These are phyloP conservation scores for Stegodyphus mimosarum DNA, from an alignment of 1,140 invertebrate species.

Conservation along the genomic window DNA sequence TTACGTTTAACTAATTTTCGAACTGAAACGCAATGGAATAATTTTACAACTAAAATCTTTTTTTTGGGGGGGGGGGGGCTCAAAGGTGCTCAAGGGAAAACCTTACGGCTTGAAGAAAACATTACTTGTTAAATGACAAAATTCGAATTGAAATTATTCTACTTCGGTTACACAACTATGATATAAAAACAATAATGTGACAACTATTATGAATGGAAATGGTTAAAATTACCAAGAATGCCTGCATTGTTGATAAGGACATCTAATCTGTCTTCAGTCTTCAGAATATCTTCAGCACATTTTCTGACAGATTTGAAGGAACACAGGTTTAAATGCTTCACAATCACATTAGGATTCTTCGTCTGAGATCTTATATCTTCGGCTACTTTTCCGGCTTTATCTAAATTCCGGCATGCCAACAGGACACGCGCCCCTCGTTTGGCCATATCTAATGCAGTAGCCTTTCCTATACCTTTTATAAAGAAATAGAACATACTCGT, in stretches of 20 bases:
- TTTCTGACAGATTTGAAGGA: conserved; percentile 77
- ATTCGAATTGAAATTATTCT: no score
- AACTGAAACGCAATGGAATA: no score
- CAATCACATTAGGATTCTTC: conserved; percentile 20
- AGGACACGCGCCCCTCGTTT: conserved; percentile 58
- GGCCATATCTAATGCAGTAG: conserved; percentile 72
- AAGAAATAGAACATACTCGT: no score
- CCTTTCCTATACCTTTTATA: conserved; percentile 72
- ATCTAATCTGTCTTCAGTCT: conserved; percentile 75
- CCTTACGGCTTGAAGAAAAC: no score
- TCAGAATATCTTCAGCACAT: conserved; percentile 76
- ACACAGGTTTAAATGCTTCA: conserved; percentile 78
- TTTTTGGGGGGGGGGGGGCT: no score
- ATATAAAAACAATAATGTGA: no score
- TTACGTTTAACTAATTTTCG: no score
- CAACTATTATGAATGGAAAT: no score
- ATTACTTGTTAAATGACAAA: no score
- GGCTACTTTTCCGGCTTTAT: conserved; percentile 47
- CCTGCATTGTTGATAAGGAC: conserved; percentile 84
- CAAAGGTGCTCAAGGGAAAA: no score
- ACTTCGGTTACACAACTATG: no score
- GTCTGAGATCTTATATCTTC: conserved; percentile 44
- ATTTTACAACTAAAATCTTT: no score
- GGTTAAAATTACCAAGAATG: conserved; percentile 5
- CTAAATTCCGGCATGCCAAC: conserved; percentile 51